phyloP scores from a whole-genome alignment of 2,113 vertebrate species.

The Mellivora capensis region DNA sequence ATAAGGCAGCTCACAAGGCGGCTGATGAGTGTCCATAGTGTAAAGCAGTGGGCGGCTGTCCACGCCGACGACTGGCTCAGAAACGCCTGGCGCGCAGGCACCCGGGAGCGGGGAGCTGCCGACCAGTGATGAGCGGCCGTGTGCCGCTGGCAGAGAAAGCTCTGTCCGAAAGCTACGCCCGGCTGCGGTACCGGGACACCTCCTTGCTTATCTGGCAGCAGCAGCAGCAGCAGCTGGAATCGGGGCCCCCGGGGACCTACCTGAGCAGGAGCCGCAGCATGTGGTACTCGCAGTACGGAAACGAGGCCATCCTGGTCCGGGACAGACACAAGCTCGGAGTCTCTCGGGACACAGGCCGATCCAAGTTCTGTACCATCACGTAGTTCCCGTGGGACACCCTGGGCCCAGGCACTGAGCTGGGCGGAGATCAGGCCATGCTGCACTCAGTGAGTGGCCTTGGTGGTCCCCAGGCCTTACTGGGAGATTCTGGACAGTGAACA shows the following conservation, averaged over 20 bases:
- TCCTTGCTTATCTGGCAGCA: slow-evolving; percentile 95
- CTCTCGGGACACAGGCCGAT: slow-evolving; percentile 82
- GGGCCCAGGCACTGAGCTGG: rapidly evolving
- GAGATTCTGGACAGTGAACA: background rate
- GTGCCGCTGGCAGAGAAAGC: slow-evolving; percentile 90
- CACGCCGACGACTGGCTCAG: background rate
- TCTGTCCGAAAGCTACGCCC: slow-evolving; percentile 85
- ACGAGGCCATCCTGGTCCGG: slow-evolving; percentile 91
- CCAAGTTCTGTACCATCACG: slow-evolving; percentile 91
- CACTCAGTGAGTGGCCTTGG: rapidly evolving
- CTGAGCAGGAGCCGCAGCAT: slow-evolving; percentile 91
- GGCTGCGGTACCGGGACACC: slow-evolving; percentile 89
- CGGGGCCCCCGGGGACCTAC: slow-evolving; percentile 84
- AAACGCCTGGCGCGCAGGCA: rapidly evolving
- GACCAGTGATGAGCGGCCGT: slow-evolving; percentile 79
- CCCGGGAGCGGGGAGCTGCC: rapidly evolving
- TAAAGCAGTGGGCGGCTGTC: rapidly evolving
- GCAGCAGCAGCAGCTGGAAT: slow-evolving; percentile 88
- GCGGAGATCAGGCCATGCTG: background rate
- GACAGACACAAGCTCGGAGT: slow-evolving; percentile 83
- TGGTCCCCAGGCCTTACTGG: background rate
- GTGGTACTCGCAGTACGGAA: slow-evolving; percentile 94
- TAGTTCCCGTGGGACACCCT: slow-evolving; percentile 56
- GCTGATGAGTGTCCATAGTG: rapidly evolving
- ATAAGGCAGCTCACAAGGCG: rapidly evolving